Conservation (phyloP, 2,797 vertebrate genomes). For the Schizothorax lantsangensis region DNA sequence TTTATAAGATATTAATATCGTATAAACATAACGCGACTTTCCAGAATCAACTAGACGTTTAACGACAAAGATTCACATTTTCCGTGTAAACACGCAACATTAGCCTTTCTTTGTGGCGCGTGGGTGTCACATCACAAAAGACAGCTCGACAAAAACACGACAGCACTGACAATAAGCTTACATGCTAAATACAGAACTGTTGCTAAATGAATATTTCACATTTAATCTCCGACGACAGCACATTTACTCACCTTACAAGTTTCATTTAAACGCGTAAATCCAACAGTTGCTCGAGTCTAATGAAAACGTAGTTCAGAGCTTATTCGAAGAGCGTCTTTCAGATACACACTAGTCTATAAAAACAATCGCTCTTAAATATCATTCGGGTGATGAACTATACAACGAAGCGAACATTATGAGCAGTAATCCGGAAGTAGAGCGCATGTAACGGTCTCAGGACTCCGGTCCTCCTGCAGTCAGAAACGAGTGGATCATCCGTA, state of each 20-base stretch:
- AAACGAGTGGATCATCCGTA: background rate
- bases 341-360: background rate
- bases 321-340: background rate
- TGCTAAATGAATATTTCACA: background rate
- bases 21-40: no score
- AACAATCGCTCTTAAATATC: background rate
- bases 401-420: background rate
- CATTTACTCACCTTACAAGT: constrained; percentile 56
- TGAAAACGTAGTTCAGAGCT: background rate
- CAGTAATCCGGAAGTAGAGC: constrained; percentile 49
- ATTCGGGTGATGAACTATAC: background rate
- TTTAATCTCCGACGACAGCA: background rate
- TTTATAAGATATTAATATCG: background rate
- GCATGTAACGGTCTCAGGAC: constrained; percentile 13
- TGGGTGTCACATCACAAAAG: constrained; percentile 23
- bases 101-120: background rate
- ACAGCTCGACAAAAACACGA: background rate
- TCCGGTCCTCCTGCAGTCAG: background rate
- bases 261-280: constrained; percentile 55
- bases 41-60: background rate
- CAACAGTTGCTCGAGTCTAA: background rate
- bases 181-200: no score
- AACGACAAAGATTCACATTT: background rate
- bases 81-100: background rate
- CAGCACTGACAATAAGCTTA: background rate